A percentile compares a stretch with the other conserved stretches of the same genome.
Evolutionary conservation across 2,113 vertebrate genomes (phyloP).

Genomic region (Pyrgilauda ruficollis): DNA sequence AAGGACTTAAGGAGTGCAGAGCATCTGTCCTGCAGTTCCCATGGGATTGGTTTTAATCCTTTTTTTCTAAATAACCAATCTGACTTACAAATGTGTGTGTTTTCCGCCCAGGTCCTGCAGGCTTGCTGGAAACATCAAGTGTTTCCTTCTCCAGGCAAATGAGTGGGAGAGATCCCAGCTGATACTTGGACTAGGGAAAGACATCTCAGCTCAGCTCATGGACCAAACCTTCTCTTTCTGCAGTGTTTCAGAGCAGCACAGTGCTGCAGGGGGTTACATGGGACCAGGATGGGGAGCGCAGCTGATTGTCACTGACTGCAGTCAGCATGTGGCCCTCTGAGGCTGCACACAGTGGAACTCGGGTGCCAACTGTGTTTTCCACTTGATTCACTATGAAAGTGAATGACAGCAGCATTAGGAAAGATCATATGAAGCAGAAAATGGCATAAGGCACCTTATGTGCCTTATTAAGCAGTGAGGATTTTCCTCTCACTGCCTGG

Average conservation of each 20-base stretch:
- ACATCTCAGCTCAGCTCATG: rapidly evolving
- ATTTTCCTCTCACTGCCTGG: background rate
- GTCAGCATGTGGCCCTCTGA: background rate
- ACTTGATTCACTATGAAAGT: background rate
- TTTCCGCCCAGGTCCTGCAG: background rate
- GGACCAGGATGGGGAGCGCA: background rate
- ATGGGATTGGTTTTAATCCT: background rate
- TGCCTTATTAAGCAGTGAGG: background rate
- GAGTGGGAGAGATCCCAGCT: background rate
- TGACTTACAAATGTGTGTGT: background rate
- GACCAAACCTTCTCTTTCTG: background rate
- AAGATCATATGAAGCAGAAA: background rate
- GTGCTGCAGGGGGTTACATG: background rate
- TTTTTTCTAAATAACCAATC: background rate
- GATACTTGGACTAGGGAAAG: background rate
- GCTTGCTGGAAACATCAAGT: background rate
- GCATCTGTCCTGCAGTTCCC: background rate
- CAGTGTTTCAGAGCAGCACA: background rate
- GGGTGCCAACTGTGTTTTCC: background rate
- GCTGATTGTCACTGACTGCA: background rate
- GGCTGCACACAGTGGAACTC: background rate
- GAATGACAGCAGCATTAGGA: background rate
- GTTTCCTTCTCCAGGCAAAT: background rate
- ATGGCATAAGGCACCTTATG: background rate
- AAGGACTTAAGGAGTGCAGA: background rate